These are phyloP conservation scores for Druon quercuslanigerum DNA, from an alignment of 1,140 invertebrate species.

Conservation along the genomic window DNA sequence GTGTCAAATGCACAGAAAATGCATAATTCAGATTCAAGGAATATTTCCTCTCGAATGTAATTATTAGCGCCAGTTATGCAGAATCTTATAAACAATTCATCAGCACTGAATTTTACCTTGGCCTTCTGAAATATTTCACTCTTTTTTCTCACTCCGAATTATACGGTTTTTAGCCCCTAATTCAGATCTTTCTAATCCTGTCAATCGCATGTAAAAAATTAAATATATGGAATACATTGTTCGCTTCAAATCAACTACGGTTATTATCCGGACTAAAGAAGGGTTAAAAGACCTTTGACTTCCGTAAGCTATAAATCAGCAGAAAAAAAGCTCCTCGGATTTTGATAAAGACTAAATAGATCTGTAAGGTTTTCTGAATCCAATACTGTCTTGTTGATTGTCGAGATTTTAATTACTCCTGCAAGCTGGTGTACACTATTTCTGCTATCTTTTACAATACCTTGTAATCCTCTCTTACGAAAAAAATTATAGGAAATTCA, in stretches of 20 bases:
- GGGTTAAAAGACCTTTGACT: no score
- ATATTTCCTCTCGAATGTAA: not conserved
- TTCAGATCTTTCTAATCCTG: slow-evolving; percentile 18
- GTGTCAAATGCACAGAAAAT: not conserved
- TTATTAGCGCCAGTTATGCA: not conserved
- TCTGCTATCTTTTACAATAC: no score
- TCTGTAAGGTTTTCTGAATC: no score
- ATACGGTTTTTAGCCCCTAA: not conserved
- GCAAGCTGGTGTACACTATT: no score
- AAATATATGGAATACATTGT: slow-evolving; percentile 25
- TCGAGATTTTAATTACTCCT: not conserved
- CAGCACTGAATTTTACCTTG: not conserved
- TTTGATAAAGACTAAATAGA: no score
- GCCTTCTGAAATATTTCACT: not conserved
- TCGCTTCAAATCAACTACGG: not conserved
- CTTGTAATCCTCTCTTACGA: no score
- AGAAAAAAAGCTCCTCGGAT: no score
- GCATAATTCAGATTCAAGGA: not conserved
- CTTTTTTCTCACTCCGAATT: not conserved
- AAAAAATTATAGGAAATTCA: no score
- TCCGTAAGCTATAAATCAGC: no score
- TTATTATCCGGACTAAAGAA: not conserved
- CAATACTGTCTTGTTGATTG: not conserved
- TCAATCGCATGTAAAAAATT: slow-evolving; percentile 20
- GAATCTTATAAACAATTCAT: slow-evolving; percentile 14